A percentile compares a stretch with the other conserved stretches of the same genome.
Evolutionary conservation across 2,797 vertebrate genomes (phyloP).

Genomic region (Tokudaia muenninki): DNA sequence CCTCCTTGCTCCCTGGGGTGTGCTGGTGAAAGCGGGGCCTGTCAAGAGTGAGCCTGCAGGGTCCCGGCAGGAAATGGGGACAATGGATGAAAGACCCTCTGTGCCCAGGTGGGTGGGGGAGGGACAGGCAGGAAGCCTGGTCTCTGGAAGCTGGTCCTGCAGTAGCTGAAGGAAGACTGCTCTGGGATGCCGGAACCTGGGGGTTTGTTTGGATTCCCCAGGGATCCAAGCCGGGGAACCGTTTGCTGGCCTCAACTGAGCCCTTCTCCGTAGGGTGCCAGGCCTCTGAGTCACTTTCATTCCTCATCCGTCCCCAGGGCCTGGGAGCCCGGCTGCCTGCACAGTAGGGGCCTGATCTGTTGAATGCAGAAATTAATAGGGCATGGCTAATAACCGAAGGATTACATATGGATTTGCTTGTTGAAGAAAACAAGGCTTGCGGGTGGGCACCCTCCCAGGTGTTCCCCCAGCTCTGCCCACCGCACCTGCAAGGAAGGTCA

Average conservation of each 20-base stretch:
- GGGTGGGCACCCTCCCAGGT: not conserved
- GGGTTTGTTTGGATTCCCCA: constrained; percentile 80
- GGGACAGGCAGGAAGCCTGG: constrained; percentile 80
- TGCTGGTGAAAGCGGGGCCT: constrained; percentile 77
- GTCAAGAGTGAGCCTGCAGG: constrained; percentile 77
- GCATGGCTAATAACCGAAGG: constrained; percentile 46
- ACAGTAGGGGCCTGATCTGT: not conserved
- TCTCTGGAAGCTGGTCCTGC: constrained; percentile 29
- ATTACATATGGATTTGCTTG: constrained; percentile 49
- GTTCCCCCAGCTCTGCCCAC: not conserved
- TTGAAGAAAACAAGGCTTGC: constrained; percentile 14
- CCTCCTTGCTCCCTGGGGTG: constrained; percentile 64
- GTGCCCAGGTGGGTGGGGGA: constrained; percentile 85
- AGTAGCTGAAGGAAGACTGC: constrained; percentile 53
- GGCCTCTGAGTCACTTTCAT: constrained; percentile 38
- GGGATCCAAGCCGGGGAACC: constrained; percentile 68
- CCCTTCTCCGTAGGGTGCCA: constrained; percentile 62
- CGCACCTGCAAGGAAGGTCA: constrained; percentile 7
- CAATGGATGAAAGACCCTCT: constrained; percentile 85
- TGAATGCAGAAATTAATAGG: constrained; percentile 59
- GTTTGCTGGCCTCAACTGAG: constrained; percentile 64
- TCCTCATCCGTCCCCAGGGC: constrained; percentile 49
- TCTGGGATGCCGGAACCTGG: constrained; percentile 68
- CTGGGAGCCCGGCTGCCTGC: constrained; percentile 29
- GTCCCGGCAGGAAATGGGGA: constrained; percentile 81